Conservation (phyloP, 2,797 vertebrate species). For the Bradypodion ventrale region DNA sequence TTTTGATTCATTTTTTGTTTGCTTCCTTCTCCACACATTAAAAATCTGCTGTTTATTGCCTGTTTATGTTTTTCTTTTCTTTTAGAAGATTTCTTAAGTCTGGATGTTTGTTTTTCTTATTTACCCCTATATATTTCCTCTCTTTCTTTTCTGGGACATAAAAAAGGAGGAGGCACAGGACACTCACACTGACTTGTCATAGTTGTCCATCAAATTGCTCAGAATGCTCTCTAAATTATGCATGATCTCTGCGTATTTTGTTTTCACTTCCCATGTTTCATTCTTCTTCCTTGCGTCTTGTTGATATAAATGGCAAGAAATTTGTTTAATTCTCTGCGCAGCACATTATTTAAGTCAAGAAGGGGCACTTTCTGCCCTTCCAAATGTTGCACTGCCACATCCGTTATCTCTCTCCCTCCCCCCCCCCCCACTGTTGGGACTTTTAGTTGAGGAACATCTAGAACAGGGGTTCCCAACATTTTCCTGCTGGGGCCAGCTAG, state of each 20-base stretch:
- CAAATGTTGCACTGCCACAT: background rate
- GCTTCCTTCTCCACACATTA: background rate
- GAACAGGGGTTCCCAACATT: too few species aligned
- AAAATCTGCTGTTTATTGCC: background rate
- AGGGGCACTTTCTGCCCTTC: background rate
- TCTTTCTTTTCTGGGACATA: background rate
- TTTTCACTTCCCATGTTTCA: background rate
- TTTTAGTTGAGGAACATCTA: background rate
- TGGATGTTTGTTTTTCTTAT: background rate
- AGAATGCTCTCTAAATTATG: background rate
- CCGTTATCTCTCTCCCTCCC: background rate
- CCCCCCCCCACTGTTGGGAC: background rate
- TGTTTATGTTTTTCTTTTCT: background rate
- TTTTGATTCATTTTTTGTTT: background rate
- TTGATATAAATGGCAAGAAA: background rate
- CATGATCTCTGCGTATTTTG: background rate
- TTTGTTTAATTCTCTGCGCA: background rate
- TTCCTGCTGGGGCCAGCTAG: too few species aligned
- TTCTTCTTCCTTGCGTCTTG: background rate
- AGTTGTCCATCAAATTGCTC: background rate
- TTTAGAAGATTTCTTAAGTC: background rate
- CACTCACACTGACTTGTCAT: background rate
- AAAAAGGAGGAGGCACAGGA: background rate
- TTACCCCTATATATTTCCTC: background rate
- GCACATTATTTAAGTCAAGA: background rate